Conservation (phyloP, 2,888 invertebrate species). For the Mycalesis mineus region DNA sequence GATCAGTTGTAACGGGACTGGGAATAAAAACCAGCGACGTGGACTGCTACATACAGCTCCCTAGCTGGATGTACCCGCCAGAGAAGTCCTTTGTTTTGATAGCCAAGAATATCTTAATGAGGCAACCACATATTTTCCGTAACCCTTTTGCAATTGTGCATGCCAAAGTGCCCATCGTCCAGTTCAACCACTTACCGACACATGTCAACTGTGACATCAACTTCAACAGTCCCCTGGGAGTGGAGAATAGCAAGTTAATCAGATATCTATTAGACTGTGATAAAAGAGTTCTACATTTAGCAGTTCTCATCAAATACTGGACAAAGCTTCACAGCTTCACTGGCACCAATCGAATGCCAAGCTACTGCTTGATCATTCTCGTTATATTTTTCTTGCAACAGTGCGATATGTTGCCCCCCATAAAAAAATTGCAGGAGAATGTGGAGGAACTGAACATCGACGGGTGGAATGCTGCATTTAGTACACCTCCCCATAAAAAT, state of each 20-base stretch:
- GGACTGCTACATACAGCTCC: conserved; percentile 81
- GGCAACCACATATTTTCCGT: conserved; percentile 34
- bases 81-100: conserved; percentile 31
- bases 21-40: conserved; percentile 84
- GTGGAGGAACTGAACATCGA: conserved; percentile 49
- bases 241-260: conserved; percentile 82
- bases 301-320: conserved; percentile 87
- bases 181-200: conserved; percentile 80
- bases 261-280: conserved; percentile 77
- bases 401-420: conserved; percentile 74
- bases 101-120: conserved; percentile 58
- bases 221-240: conserved; percentile 82
- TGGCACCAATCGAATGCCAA: conserved; percentile 68
- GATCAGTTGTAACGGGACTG: conserved; percentile 84
- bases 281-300: conserved; percentile 72
- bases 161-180: conserved; percentile 87
- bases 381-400: conserved; percentile 85
- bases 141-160: conserved; percentile 74
- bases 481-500: conserved; percentile 33
- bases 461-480: conserved; percentile 80
- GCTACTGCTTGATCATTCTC: conserved; percentile 82
- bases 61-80: conserved; percentile 29
- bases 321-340: conserved; percentile 79
- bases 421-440: conserved; percentile 63
- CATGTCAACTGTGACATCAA: conserved; percentile 83